These are phyloP conservation scores for Pelmatolapia mariae DNA, from an alignment of 2,113 vertebrate genomes.

Conservation along the genomic window DNA sequence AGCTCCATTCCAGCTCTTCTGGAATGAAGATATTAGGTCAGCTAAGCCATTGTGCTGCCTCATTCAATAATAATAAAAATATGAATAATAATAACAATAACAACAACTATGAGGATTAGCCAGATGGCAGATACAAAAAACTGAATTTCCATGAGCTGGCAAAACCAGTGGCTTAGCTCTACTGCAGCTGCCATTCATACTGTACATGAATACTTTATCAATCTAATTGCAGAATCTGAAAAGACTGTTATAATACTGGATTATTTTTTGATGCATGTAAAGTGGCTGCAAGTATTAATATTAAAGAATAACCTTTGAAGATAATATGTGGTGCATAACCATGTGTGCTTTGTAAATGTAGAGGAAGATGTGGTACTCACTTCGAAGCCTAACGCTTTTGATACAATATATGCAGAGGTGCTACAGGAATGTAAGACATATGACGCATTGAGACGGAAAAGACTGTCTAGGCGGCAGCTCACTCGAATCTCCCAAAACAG, in stretches of 20 bases:
- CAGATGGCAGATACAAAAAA: background rate
- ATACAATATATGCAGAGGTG: constrained; percentile 42
- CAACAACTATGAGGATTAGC: background rate
- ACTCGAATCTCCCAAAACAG: constrained; percentile 34
- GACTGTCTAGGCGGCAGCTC: constrained; percentile 23
- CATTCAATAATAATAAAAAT: background rate
- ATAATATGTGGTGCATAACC: background rate
- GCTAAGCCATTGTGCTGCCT: background rate
- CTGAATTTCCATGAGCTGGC: constrained; percentile 15
- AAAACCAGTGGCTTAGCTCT: constrained; percentile 11
- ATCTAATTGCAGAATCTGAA: constrained; percentile 19
- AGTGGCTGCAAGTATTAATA: background rate
- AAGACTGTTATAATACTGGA: background rate
- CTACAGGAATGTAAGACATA: constrained; percentile 8
- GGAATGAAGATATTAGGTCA: background rate
- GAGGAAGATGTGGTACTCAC: background rate
- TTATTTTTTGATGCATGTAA: background rate
- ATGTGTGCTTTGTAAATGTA: background rate
- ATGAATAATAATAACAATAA: background rate
- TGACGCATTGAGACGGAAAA: background rate
- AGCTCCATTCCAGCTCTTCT: background rate
- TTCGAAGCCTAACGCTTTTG: constrained; percentile 44
- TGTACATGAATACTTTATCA: constrained; percentile 5
- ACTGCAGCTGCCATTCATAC: constrained; percentile 25
- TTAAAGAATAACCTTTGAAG: background rate